Evolutionary conservation across 2,888 invertebrate genomes (phyloP), one percentile per base, ranked within the genome.

Genomic region (Hecatera dysodea): DNA sequence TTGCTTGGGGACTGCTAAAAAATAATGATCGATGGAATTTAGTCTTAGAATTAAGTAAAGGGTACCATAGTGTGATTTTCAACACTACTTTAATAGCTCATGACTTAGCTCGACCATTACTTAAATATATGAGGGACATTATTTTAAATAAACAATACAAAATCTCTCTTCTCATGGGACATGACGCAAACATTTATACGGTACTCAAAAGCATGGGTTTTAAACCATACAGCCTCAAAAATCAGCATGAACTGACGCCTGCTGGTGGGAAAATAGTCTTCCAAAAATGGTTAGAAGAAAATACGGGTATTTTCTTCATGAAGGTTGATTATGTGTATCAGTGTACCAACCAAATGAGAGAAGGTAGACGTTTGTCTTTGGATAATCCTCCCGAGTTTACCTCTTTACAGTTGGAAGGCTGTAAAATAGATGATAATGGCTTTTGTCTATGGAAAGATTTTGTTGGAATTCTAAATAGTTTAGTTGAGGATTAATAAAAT

Each of bases 181-280:
- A 96, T 73, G 95, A 95, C 84, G 92, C 94, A 2, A 96, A 95
- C 72, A 86, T 95, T 6, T 93, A 92, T 52, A 93, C 94, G 0
- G 53, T 95, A 1, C 72, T 95, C 1, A 92, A 88, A 5, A 85
- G 90, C 12, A 83, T 96, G 79, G 70, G 81, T 29, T 90, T 95
- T 53, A 90, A 90, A 69, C 83, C 89, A 0, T 94, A 90, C 74
- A 67, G 2, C 2, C 85, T 96, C 8, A 73, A 75, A 17, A 77
- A 92, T 9, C 95, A 93, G 53, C 83, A 90, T 75, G 93, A 95
- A 82, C 78, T 86, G 2, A 87, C 88, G 0, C 95, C 95, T 0
- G 85, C 92, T 0, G 93, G 95, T 0, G 94, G 95, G 0, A 95
- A 95, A 76, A 79, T 96, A 24, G 93, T 95, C 0, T 94, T 95